Evolutionary conservation across 64 coral and sea anemone species (phyloP).

Genomic region (Catalaphyllia jardinei): DNA sequence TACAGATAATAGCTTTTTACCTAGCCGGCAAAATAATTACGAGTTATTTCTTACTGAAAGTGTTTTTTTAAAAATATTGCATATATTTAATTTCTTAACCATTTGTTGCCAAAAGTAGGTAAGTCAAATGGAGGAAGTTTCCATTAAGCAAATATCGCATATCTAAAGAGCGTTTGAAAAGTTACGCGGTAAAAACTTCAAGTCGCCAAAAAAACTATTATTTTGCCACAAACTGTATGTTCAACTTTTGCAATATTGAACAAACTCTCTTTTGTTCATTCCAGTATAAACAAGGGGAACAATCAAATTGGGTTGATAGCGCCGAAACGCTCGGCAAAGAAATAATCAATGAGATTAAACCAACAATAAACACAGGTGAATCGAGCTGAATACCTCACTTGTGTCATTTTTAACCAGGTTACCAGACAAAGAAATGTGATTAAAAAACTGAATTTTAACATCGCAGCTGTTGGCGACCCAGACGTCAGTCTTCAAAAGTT

Average conservation of each 20-base stretch:
- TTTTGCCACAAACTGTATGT: background rate
- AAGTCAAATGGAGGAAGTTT: background rate
- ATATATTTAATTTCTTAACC: background rate
- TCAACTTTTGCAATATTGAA: background rate
- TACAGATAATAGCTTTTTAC: background rate
- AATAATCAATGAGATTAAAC: background rate
- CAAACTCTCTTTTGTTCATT: background rate
- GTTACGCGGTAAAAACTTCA: background rate
- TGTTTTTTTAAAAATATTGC: background rate
- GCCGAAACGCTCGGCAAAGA: background rate
- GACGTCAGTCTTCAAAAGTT: background rate
- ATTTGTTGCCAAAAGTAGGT: background rate
- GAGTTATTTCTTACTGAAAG: background rate
- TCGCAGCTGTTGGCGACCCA: background rate
- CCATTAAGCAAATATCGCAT: background rate
- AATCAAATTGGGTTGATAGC: background rate
- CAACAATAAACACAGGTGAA: conserved; percentile 10
- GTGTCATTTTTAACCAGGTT: background rate
- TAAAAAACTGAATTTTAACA: background rate
- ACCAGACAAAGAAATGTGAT: background rate
- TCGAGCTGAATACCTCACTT: background rate
- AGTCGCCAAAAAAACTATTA: too few relatives aligned
- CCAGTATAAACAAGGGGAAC: background rate
- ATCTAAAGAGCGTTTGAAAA: background rate
- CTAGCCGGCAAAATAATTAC: background rate